These are phyloP conservation scores for Calliphora vicina DNA, from an alignment of 1,140 invertebrate genomes.

Conservation along the genomic window DNA sequence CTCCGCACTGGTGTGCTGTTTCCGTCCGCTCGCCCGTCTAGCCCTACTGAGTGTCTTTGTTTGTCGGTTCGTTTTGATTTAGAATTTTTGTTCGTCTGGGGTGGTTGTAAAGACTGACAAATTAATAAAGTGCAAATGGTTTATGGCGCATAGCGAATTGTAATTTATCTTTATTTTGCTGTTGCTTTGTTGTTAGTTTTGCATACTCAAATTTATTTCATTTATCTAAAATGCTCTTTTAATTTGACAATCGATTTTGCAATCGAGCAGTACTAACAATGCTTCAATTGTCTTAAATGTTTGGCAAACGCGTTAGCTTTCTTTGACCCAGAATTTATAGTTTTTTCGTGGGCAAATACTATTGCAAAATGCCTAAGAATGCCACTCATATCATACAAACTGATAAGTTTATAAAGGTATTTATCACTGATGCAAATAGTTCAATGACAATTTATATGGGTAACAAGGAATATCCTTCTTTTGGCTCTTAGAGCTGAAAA, in stretches of 20 bases:
- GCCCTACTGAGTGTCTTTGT: not conserved
- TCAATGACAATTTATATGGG: too few relatives aligned
- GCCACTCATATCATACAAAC: too few relatives aligned
- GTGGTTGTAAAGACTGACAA: constrained; percentile 12
- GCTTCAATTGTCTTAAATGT: constrained; percentile 1
- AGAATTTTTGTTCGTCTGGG: not conserved
- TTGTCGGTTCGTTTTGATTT: not conserved
- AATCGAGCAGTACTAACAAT: constrained; percentile 22
- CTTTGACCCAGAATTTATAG: too few relatives aligned
- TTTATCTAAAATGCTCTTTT: not conserved
- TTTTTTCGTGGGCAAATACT: too few relatives aligned
- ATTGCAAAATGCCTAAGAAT: too few relatives aligned
- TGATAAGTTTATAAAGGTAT: too few relatives aligned
- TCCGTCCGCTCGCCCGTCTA: not conserved
- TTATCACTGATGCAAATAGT: too few relatives aligned
- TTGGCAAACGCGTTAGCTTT: not conserved
- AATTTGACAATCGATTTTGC: not conserved
- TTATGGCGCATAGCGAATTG: constrained; percentile 34
- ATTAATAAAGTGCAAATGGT: constrained; percentile 34
- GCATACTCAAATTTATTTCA: not conserved
- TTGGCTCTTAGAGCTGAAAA: too few relatives aligned
- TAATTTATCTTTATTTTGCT: constrained; percentile 25
- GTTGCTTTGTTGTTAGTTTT: not conserved
- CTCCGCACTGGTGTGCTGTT: not conserved
- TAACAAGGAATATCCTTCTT: too few relatives aligned